phyloP scores from a whole-genome alignment of 1,140 invertebrate species.

The Calosoma granatense region DNA sequence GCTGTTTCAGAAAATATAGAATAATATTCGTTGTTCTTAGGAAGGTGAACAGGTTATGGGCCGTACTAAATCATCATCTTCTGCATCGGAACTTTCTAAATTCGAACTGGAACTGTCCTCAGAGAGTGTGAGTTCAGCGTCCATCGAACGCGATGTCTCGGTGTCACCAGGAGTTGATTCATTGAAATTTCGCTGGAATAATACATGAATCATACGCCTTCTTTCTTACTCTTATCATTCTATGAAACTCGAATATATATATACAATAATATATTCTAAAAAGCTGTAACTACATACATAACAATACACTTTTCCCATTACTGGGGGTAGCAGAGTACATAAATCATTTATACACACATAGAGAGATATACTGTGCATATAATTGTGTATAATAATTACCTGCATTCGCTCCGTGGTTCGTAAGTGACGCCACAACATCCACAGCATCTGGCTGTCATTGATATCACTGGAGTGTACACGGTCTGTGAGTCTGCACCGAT shows the following conservation, averaged over 20 bases:
- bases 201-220: no score
- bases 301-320: background rate
- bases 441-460: slow-evolving; percentile 24
- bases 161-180: background rate
- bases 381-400: background rate
- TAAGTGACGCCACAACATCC: slow-evolving; percentile 30
- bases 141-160: background rate
- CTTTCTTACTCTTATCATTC: no score
- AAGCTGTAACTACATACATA: background rate
- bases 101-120: background rate
- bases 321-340: background rate
- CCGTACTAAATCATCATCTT: background rate
- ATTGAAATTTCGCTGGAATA: background rate
- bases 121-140: background rate
- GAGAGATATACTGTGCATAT: no score
- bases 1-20: no score
- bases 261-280: no score
- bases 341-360: background rate
- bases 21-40: no score
- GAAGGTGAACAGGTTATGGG: background rate
- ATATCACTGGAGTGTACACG: slow-evolving; percentile 12
- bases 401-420: background rate
- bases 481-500: slow-evolving; percentile 15
- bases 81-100: background rate
- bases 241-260: no score